Percentiles rank a stretch among this genome's conserved stretches.
phyloP scores from a whole-genome alignment of 2,113 vertebrate species.

The Nyctibius bracteatus region DNA sequence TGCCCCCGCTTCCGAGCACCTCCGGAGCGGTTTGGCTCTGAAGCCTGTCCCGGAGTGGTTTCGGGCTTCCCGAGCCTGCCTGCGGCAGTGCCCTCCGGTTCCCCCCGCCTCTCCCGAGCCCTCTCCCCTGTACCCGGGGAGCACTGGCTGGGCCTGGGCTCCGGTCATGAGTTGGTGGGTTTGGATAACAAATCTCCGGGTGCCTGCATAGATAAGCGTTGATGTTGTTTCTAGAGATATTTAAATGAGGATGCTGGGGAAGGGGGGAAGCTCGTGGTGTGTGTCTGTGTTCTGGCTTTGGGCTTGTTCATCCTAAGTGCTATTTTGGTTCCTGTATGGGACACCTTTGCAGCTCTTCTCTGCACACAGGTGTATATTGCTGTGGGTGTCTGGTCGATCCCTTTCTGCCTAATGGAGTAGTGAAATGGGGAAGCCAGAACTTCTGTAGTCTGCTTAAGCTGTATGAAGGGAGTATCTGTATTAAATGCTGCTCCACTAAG shows the following conservation, averaged over 20 bases:
- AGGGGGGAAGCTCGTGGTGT: neutral
- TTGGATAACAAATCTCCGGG: too few species aligned
- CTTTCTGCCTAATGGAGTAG: neutral
- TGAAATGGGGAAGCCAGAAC: neutral
- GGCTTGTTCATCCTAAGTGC: rapidly evolving
- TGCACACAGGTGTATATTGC: rapidly evolving
- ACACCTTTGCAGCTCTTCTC: rapidly evolving
- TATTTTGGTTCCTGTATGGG: rapidly evolving
- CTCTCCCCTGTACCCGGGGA: neutral
- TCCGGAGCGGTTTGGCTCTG: neutral
- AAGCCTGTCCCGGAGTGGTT: rapidly evolving
- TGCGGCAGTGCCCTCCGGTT: neutral
- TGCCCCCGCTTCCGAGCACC: too few species aligned
- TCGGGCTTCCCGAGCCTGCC: neutral
- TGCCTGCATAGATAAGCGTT: neutral
- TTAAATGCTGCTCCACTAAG: neutral
- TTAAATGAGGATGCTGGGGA: neutral
- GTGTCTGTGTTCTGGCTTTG: rapidly evolving
- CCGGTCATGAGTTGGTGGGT: neutral
- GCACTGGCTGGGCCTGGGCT: neutral
- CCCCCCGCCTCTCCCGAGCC: too few species aligned
- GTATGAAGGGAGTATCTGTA: neutral
- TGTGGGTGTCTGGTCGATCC: rapidly evolving
- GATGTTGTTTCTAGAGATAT: neutral
- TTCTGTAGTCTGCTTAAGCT: too few species aligned